These are phyloP conservation scores for Molanna angustata DNA, from an alignment of 2,888 invertebrate species.

Conservation along the genomic window DNA sequence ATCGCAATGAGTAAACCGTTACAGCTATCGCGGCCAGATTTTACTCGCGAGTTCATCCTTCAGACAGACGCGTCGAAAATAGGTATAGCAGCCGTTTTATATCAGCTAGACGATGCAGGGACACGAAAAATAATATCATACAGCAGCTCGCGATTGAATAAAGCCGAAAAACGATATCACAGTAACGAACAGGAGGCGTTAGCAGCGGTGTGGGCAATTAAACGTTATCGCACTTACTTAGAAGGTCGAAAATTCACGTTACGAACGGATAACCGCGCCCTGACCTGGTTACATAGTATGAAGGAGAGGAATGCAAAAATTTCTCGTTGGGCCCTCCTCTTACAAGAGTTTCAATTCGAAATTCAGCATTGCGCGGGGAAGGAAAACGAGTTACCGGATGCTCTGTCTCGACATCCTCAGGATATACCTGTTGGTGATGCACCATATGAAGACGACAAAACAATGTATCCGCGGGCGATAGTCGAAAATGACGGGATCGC, in stretches of 20 bases:
- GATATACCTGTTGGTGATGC: no score
- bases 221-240: slow-evolving; percentile 32
- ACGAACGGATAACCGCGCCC: slow-evolving; percentile 30
- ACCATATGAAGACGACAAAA: no score
- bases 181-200: slow-evolving; percentile 35
- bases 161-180: slow-evolving; percentile 19
- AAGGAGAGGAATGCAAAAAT: slow-evolving; percentile 13
- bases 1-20: no score
- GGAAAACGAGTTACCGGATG: slow-evolving; percentile 2
- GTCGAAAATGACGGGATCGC: no score
- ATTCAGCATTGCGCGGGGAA: background rate
- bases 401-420: background rate
- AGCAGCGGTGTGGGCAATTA: slow-evolving; percentile 34
- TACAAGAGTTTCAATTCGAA: slow-evolving; percentile 1
- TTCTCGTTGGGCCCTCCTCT: background rate
- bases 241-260: slow-evolving; percentile 32
- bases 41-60: background rate
- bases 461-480: no score
- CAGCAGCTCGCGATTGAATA: background rate
- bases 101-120: background rate
- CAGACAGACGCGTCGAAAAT: slow-evolving; percentile 1
- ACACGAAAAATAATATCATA: background rate
- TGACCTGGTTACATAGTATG: no score
- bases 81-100: background rate
- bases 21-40: no score